These are phyloP conservation scores for Cydia amplana DNA, from an alignment of 1,140 invertebrate species.

Conservation along the genomic window DNA sequence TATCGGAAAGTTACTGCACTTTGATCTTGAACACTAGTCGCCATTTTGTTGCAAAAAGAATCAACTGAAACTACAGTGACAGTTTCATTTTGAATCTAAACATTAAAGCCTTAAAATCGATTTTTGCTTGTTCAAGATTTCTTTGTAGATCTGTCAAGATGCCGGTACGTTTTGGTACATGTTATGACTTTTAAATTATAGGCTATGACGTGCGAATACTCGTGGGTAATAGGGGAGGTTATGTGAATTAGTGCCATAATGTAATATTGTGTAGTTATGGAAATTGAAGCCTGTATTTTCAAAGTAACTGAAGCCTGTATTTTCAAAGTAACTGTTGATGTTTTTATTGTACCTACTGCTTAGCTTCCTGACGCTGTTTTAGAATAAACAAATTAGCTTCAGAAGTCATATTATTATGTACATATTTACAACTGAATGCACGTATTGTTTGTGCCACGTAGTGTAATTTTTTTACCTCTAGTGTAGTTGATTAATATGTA, in stretches of 20 bases:
- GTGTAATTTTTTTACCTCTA: too few species aligned
- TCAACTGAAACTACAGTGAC: neutral
- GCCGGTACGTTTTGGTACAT: neutral
- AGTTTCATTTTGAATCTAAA: neutral
- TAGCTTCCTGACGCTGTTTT: neutral
- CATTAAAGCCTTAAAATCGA: neutral
- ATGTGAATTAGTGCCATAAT: constrained; percentile 1
- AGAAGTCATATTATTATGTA: too few species aligned
- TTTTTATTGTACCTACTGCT: neutral
- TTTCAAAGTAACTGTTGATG: neutral
- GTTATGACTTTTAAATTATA: constrained; percentile 27
- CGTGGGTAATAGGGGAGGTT: neutral
- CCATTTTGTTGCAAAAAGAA: neutral
- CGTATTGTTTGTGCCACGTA: too few species aligned
- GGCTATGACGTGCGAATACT: neutral
- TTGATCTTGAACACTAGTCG: neutral
- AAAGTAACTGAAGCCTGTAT: neutral
- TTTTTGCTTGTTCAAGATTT: neutral
- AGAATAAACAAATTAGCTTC: too few species aligned
- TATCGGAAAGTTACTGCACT: neutral
- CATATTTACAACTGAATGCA: too few species aligned
- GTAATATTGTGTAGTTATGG: constrained; percentile 6
- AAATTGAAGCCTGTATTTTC: neutral
- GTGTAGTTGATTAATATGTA: too few species aligned
- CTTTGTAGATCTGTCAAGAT: neutral